phyloP scores from a whole-genome alignment of 2,113 vertebrate species.

The Otus sunia region DNA sequence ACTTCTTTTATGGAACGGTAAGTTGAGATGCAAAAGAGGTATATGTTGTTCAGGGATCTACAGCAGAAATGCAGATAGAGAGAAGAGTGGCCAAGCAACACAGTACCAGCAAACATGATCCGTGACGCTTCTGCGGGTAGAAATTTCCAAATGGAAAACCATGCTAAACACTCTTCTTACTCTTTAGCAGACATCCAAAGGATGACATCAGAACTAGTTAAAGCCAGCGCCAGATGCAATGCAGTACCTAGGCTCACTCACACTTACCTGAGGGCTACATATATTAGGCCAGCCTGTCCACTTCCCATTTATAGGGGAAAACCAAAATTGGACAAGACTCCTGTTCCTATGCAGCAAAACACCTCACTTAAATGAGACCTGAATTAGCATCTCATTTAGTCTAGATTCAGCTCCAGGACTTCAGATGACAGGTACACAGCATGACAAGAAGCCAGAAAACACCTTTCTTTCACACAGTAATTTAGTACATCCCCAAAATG shows the following conservation, averaged over 20 bases:
- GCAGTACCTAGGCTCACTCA: background rate
- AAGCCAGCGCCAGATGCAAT: background rate
- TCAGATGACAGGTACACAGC: background rate
- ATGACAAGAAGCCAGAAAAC: background rate
- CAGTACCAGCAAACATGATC: background rate
- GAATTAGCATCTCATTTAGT: background rate
- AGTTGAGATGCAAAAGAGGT: background rate
- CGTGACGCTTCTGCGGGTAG: background rate
- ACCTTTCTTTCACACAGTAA: background rate
- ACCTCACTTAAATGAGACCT: background rate
- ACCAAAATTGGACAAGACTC: background rate
- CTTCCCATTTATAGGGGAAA: background rate
- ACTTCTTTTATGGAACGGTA: background rate
- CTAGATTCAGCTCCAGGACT: background rate
- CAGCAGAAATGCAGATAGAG: background rate
- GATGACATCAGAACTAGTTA: background rate
- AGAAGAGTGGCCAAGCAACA: background rate
- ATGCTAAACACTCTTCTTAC: background rate
- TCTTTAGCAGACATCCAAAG: background rate
- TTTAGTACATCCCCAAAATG: background rate
- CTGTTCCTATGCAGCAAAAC: background rate
- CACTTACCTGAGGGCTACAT: background rate
- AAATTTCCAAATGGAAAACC: background rate
- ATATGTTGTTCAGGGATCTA: background rate
- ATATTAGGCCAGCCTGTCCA: background rate